Evolutionary conservation across 2,113 vertebrate genomes (phyloP).

Genomic region (Leptocoma aspasia): DNA sequence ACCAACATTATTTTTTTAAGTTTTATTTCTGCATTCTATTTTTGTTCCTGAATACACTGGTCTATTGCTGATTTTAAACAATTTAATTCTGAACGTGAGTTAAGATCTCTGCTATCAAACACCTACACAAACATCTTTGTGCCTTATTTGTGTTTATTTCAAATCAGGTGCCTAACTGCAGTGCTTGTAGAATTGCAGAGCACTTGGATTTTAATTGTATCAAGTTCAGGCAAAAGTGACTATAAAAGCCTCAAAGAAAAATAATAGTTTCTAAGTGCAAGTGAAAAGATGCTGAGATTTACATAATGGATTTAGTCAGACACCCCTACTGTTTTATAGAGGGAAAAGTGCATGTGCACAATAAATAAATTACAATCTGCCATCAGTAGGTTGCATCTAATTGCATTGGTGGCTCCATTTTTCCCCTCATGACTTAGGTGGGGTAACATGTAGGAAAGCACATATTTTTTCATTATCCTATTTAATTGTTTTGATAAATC

Average conservation of each 20-base stretch:
- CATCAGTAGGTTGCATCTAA: conserved; percentile 32
- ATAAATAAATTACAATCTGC: conserved; percentile 50
- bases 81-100: conserved; percentile 17
- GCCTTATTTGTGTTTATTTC: neutral
- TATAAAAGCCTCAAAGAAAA: neutral
- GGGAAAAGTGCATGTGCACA: conserved; percentile 18
- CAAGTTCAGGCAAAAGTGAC: neutral
- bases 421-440: neutral
- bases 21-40: neutral
- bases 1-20: neutral
- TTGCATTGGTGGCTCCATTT: neutral
- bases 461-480: conserved; percentile 8
- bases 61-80: neutral
- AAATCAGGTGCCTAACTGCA: neutral
- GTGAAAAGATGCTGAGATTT: conserved; percentile 32
- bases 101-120: neutral
- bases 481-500: conserved; percentile 6
- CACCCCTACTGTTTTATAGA: conserved; percentile 5
- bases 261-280: conserved; percentile 25
- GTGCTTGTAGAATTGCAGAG: neutral
- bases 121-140: neutral
- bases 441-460: neutral
- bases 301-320: conserved; percentile 25
- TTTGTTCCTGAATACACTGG: neutral
- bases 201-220: neutral